Evolutionary conservation across 2,888 invertebrate genomes (phyloP).

Genomic region (Ganaspis brasiliensis): DNA sequence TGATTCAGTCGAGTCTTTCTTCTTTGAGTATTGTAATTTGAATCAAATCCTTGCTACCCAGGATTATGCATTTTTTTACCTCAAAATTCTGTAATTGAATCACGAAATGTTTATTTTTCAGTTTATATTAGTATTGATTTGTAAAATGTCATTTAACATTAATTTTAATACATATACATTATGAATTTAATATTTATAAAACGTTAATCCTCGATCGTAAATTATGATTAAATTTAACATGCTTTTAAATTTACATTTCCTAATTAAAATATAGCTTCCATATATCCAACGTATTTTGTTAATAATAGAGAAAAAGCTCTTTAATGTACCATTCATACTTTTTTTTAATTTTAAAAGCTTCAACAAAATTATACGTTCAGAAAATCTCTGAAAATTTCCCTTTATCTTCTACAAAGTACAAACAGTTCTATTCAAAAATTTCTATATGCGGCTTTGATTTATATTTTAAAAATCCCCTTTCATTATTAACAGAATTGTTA

Average conservation of each 20-base stretch:
- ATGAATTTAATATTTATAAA: no score
- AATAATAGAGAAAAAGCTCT: neutral
- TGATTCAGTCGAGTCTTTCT: neutral
- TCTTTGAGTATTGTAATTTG: conserved; percentile 11
- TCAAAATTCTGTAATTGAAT: neutral
- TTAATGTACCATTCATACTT: neutral
- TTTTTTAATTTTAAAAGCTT: neutral
- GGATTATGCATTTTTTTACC: neutral
- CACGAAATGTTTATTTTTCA: neutral
- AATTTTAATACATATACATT: no score
- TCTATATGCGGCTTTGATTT: no score
- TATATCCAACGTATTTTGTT: neutral
- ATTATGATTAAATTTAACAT: no score
- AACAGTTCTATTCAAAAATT: neutral
- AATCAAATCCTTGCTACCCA: neutral
- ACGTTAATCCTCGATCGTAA: no score
- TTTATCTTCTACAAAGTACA: neutral
- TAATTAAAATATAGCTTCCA: no score
- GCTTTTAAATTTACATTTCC: no score
- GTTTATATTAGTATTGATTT: neutral
- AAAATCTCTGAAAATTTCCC: neutral
- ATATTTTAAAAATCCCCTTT: no score
- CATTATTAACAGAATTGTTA: no score
- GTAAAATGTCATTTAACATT: no score
- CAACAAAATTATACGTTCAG: neutral